Conservation (phyloP, 2,888 invertebrate species). For the Hypomecis punctinalis region DNA sequence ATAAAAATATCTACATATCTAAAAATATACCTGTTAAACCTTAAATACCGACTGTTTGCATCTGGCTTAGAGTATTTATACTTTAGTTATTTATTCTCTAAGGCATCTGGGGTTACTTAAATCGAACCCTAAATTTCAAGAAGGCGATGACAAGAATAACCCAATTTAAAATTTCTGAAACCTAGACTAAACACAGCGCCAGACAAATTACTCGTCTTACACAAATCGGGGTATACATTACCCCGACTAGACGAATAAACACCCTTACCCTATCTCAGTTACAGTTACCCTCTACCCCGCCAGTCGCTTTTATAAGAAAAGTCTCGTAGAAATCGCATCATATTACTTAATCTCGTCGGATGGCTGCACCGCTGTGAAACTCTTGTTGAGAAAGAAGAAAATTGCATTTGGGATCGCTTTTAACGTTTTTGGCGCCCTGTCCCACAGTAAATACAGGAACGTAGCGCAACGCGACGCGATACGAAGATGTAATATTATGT, state of each 20-base stretch:
- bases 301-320: slow-evolving; percentile 8
- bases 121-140: no score
- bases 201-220: neutral
- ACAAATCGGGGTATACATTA: neutral
- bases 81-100: no score
- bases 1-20: no score
- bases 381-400: slow-evolving; percentile 1
- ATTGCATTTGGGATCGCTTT: slow-evolving; percentile 13
- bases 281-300: slow-evolving; percentile 4
- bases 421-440: neutral
- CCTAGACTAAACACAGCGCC: neutral
- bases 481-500: no score
- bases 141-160: neutral
- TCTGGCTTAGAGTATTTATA: no score
- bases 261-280: slow-evolving; percentile 1
- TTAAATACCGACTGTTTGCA: no score
- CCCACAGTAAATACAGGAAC: neutral
- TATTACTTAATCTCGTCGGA: slow-evolving; percentile 15
- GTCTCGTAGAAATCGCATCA: slow-evolving; percentile 9
- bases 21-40: no score
- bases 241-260: slow-evolving; percentile 2
- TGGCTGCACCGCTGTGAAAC: neutral
- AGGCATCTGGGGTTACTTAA: no score
- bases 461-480: no score
- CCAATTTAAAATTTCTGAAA: neutral